A percentile compares a stretch with the other conserved stretches of the same genome.
Conservation (phyloP, 2,797 vertebrate genomes). For the Pitangus sulphuratus region DNA sequence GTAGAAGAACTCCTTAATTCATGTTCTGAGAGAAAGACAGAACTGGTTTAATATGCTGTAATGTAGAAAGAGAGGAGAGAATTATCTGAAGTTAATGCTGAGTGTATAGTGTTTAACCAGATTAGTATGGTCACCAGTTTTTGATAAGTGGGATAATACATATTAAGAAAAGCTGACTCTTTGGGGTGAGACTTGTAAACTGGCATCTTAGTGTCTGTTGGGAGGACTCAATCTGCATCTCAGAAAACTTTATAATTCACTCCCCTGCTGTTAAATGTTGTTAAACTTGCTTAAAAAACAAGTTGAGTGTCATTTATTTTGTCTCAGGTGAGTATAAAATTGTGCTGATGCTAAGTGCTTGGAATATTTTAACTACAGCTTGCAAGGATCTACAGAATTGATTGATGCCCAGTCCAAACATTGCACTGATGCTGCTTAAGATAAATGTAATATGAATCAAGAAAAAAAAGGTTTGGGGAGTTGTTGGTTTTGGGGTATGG, state of each 20-base stretch:
- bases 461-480: rapidly evolving
- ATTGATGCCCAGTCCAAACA: background rate
- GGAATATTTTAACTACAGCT: background rate
- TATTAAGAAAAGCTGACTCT: background rate
- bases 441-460: background rate
- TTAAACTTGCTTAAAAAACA: background rate
- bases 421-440: background rate
- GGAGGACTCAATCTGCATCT: background rate
- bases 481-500: background rate
- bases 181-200: background rate
- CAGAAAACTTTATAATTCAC: background rate
- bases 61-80: background rate
- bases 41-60: background rate
- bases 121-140: background rate
- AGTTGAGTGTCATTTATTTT: background rate
- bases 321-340: background rate
- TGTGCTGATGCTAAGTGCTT: background rate
- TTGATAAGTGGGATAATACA: background rate
- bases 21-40: background rate
- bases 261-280: background rate
- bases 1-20: background rate
- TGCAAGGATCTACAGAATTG: background rate
- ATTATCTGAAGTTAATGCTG: background rate
- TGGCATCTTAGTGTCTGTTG: background rate
- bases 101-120: background rate